Evolutionary conservation across 2,797 vertebrate species (phyloP).

Genomic region (Sciaenops ocellatus): DNA sequence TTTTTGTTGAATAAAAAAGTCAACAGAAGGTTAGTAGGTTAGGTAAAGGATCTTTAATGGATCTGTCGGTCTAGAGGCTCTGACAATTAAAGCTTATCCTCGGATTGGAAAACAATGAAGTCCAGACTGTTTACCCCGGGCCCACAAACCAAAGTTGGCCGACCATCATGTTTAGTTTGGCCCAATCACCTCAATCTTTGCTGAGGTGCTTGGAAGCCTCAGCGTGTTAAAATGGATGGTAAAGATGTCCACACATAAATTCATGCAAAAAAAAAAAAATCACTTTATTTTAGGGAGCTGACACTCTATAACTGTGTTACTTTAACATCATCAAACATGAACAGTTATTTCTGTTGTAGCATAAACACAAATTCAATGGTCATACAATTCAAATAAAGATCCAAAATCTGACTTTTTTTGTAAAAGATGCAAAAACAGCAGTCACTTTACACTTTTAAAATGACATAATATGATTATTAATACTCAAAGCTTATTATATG

Average conservation of each 20-base stretch:
- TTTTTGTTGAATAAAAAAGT: not conserved
- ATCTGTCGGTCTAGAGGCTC: not conserved
- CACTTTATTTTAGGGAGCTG: no score
- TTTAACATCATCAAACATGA: constrained; percentile 8
- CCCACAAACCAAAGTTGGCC: no score
- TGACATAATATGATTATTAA: no score
- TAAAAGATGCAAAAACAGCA: not conserved
- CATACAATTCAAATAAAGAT: not conserved
- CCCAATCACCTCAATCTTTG: no score
- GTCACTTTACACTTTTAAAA: not conserved
- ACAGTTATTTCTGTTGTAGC: not conserved
- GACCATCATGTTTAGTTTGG: no score
- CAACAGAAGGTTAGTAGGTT: not conserved
- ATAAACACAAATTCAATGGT: not conserved
- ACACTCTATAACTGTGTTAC: constrained; percentile 5
- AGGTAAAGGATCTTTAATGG: not conserved
- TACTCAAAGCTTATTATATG: not conserved
- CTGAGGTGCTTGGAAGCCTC: no score
- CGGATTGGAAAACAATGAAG: not conserved
- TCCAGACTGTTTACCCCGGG: not conserved
- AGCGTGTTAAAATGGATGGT: no score
- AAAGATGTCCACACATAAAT: no score
- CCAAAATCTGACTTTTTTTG: not conserved
- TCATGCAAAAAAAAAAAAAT: no score
- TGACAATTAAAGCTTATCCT: not conserved